Base-by-base conservation (phyloP, 2,113 vertebrate genomes). In the Hiodon alosoides region DNA sequence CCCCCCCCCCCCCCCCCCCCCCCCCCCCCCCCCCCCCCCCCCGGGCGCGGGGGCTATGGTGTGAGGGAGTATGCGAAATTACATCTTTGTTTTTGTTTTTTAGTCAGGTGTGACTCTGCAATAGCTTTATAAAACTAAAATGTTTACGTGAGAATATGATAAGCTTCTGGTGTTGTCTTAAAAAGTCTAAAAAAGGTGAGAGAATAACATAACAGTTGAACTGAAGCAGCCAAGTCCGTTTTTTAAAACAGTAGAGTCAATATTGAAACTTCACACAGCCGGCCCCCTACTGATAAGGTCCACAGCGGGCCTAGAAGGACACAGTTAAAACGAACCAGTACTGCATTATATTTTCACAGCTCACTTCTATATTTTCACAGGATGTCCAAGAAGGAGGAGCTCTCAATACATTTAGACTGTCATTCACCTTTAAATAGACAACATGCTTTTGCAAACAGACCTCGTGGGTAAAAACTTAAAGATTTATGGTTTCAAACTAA, bases 211-310 rank as follows among this genome's bases (percentile, higher is more conserved):
- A 51, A 48, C 57, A 69, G 67, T 11, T 51, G 59, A 61, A 69
- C 47, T 17, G 46, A 50, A 46, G 74, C 50, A 53, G 57, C 14
- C 16, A 47, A 52, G 58, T 69, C 50, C 1, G 67, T 53, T 54
- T 16, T 50, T 74, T 74, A 58, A 74, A 74, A 58, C 52, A 67
- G 64, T 3, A 67, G 73, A 58, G 73, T 75, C 73, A 75, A 75
- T 75, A 75, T 68, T 68, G 73, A 75, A 75, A 60, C 47, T 66
- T 14, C 13, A 60, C 64, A 75, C 64, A 75, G 64, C 8, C 48
- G 65, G 68, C 54, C 73, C 72, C 73, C 73, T 47, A 50, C 64
- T 59, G 73, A 75, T 47, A 67, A 67, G 73, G 54, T 17, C 54
- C 47, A 75, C 65, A 75, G 73, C 58, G 55, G 54, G 55, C 65